Percentiles rank a stretch among this genome's conserved stretches.
Evolutionary conservation across 2,113 vertebrate species (phyloP).

Genomic region (Lasiurus borealis): DNA sequence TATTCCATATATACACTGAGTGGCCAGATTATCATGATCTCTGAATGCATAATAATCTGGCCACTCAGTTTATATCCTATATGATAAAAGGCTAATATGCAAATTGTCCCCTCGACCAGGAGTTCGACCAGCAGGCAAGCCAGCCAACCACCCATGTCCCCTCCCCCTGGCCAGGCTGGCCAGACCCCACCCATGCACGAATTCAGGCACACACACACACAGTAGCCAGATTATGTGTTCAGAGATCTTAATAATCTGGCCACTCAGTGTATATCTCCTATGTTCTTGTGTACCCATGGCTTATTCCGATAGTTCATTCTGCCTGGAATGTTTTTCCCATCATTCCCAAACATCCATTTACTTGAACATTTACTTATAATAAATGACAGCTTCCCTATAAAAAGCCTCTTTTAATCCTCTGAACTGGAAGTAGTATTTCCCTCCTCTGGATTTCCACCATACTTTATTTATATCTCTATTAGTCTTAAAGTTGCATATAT

Average conservation of each 20-base stretch:
- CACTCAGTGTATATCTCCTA: neutral
- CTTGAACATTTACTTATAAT: conserved; percentile 37
- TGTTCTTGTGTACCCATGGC: neutral
- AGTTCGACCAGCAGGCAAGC: no score
- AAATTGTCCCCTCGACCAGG: no score
- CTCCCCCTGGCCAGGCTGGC: no score
- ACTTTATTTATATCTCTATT: conserved; percentile 23
- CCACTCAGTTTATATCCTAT: no score
- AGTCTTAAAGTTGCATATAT: neutral
- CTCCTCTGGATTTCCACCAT: neutral
- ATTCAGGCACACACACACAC: no score
- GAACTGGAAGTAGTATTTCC: neutral
- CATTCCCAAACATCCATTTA: conserved; percentile 6
- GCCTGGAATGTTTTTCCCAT: neutral
- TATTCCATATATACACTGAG: neutral
- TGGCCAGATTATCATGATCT: no score
- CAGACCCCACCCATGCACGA: no score
- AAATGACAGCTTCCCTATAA: conserved; percentile 7
- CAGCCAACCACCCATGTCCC: no score
- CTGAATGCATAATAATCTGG: no score
- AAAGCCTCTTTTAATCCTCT: conserved; percentile 21
- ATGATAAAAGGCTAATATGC: no score
- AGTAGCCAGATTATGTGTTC: no score
- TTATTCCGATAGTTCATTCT: neutral
- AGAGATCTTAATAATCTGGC: no score